Base-by-base conservation (phyloP, 2,888 invertebrate genomes). In the Actias luna region DNA sequence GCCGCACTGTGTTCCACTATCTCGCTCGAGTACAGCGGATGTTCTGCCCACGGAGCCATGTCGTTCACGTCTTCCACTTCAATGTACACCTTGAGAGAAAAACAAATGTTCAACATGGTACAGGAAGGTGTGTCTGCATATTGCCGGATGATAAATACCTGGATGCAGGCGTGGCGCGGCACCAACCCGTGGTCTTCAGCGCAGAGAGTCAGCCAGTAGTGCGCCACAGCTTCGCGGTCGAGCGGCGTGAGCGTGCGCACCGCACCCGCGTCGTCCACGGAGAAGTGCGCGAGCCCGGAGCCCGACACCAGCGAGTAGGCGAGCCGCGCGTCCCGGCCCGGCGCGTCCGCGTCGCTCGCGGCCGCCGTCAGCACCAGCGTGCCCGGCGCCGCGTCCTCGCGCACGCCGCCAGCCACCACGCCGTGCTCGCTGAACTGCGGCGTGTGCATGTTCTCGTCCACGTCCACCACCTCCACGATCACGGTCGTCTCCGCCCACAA, bases 171-270 rank as follows among this genome's bases (percentile, higher is more conserved):
- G 80, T 95, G 96, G 16, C 97, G 93, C 1, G 98, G 98, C 31
- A 98, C 97, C 22, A 97, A 95, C 0, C 97, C 98, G 74, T 96
- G 96, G 92, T 99, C 99, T 82, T 97, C 96, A 5, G 99, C 99
- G 84, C 96, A 96, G 62, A 99, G 95, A 10, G 98, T 98, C 68
- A 99, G 91, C 99, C 99, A 99, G 90, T 98, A 99, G 82, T 96
- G 95, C 39, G 95, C 92, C 75, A 95, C 95, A 2, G 96, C 95
- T 93, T 99, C 99, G 63, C 98, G 94, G 89, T 99, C 99, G 78
- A 99, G 93, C 57, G 97, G 94, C 2, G 95, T 95, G 78, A 96
- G 93, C 1, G 99, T 98, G 68, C 96, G 95, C 74, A 99, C 95
- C 60, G 94, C 94, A 98, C 98, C 98, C 92, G 96, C 94, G 78